Evolutionary conservation across 1,140 invertebrate genomes (phyloP).

Genomic region (Drosophila willistoni): DNA sequence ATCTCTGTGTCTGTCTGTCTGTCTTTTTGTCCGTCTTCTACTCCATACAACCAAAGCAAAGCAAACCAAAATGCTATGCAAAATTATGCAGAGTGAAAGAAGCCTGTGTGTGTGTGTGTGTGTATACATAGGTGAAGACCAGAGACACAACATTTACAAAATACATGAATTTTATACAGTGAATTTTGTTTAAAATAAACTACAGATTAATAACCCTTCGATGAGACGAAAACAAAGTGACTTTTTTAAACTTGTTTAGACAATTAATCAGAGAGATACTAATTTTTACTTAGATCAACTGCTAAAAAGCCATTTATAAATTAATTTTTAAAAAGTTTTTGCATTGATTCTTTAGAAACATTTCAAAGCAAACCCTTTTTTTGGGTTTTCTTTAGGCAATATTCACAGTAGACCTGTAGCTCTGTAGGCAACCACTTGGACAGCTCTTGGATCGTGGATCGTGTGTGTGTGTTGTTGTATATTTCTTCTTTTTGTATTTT

Average conservation of each 20-base stretch:
- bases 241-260: no score
- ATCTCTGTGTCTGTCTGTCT: constrained; percentile 20
- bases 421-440: constrained; percentile 40
- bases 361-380: no score
- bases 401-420: constrained; percentile 51
- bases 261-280: no score
- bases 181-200: constrained; percentile 22
- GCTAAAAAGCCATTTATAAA: no score
- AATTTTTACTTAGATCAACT: no score
- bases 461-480: constrained; percentile 23
- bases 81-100: constrained; percentile 81
- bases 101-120: constrained; percentile 30
- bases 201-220: background rate
- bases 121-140: constrained; percentile 17
- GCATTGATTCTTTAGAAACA: no score
- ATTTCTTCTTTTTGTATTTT: constrained; percentile 24
- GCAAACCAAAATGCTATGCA: constrained; percentile 71
- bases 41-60: constrained; percentile 45
- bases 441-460: background rate
- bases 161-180: constrained; percentile 59
- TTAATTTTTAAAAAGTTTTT: no score
- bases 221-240: background rate
- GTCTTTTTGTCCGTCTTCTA: constrained; percentile 38
- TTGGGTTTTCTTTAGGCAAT: constrained; percentile 19
- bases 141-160: constrained; percentile 69